A percentile compares a stretch with the other conserved stretches of the same genome.
Conservation (phyloP, 2,113 vertebrate genomes). For the Oryzias melastigma region DNA sequence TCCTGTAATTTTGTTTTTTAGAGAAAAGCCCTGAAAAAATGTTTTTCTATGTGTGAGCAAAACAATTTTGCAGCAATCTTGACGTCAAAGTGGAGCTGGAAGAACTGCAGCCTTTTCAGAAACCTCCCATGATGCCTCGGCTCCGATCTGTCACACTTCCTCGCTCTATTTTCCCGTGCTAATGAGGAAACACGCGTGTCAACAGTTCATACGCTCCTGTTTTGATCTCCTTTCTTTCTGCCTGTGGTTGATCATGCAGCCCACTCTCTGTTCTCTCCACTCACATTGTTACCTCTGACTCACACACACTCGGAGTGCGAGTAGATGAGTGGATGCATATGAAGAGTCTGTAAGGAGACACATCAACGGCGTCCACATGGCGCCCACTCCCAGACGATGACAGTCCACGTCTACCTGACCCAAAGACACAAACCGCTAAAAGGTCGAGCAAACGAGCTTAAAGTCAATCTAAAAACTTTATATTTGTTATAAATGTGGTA, state of each 20-base stretch:
- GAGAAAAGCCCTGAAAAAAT: no score
- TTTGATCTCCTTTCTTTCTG: slow-evolving; percentile 28
- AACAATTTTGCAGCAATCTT: no score
- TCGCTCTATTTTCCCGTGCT: slow-evolving; percentile 12
- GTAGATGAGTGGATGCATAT: slow-evolving; percentile 29
- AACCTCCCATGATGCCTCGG: neutral
- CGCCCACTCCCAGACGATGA: slow-evolving; percentile 30
- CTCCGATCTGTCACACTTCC: neutral
- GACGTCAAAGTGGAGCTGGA: neutral
- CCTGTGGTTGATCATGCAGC: slow-evolving; percentile 19
- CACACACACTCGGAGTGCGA: slow-evolving; percentile 20
- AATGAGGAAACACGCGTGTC: slow-evolving; percentile 27
- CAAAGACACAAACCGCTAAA: neutral
- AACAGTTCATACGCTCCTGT: slow-evolving; percentile 11
- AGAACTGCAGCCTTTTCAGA: slow-evolving; percentile 5
- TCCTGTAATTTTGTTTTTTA: no score
- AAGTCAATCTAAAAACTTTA: no score
- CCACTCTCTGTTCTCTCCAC: slow-evolving; percentile 22
- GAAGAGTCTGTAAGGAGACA: slow-evolving; percentile 19
- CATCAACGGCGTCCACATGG: slow-evolving; percentile 25
- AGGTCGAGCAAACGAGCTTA: neutral
- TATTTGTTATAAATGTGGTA: no score
- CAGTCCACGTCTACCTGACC: slow-evolving; percentile 21
- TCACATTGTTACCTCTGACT: slow-evolving; percentile 50
- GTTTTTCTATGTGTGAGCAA: no score